These are phyloP conservation scores for Mesocentrotus franciscanus DNA, from an alignment of 53 echinoderm and acorn worm species.

Conservation along the genomic window DNA sequence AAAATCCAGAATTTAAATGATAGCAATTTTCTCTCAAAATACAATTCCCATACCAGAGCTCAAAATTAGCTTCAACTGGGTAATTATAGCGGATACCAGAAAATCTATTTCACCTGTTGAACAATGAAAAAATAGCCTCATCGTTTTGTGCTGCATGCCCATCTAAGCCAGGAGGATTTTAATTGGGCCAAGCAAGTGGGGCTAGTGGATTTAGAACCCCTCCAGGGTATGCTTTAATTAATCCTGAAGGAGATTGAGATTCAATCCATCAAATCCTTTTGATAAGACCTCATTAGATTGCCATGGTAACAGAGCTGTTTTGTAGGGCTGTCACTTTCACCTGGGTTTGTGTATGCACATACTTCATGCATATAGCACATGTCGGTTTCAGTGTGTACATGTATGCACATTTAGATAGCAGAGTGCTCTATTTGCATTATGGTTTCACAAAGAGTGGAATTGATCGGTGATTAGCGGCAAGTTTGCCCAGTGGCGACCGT, in stretches of 20 bases:
- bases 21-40: too few relatives aligned
- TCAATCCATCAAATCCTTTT: conserved; percentile 37
- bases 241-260: background rate
- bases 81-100: too few relatives aligned
- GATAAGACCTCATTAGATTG: conserved; percentile 28
- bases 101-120: too few relatives aligned
- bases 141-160: background rate
- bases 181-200: conserved; percentile 1
- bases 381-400: background rate
- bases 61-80: too few relatives aligned
- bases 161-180: conserved; percentile 20
- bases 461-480: conserved; percentile 37
- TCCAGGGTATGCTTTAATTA: background rate
- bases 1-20: too few relatives aligned
- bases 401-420: background rate
- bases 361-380: background rate
- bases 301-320: conserved; percentile 17
- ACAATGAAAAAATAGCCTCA: too few relatives aligned
- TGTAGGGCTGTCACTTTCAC: conserved; percentile 7
- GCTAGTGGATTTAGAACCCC: background rate
- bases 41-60: too few relatives aligned
- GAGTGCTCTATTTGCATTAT: background rate
- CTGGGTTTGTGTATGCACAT: background rate
- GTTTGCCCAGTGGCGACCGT: background rate
- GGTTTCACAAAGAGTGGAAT: conserved; percentile 27